These are phyloP conservation scores for Epizoanthus fatuus DNA, from an alignment of 92 coral and sea anemone genomes.

Conservation along the genomic window DNA sequence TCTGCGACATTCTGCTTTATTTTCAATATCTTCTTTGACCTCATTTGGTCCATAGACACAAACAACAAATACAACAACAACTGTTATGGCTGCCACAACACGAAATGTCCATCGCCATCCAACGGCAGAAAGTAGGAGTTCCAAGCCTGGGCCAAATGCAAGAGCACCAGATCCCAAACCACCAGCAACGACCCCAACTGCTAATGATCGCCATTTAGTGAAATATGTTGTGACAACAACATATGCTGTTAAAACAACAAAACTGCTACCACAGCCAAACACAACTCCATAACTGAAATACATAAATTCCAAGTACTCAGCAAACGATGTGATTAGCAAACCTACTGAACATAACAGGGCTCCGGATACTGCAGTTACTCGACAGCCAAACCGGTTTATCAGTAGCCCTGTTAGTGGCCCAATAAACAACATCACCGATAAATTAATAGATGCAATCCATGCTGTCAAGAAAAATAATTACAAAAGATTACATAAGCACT, in stretches of 20 bases:
- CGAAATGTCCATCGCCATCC: conserved; percentile 23
- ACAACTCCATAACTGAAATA: conserved; percentile 39
- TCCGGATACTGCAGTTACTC: conserved; percentile 29
- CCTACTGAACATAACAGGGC: conserved; percentile 39
- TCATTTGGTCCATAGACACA: conserved; percentile 17
- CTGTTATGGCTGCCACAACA: conserved; percentile 1
- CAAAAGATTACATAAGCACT: background rate
- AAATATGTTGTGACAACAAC: conserved; percentile 29
- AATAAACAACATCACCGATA: background rate
- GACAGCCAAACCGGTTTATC: conserved; percentile 52
- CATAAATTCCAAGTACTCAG: conserved; percentile 35
- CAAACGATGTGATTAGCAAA: conserved; percentile 50
- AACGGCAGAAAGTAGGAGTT: background rate
- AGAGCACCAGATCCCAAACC: conserved; percentile 20
- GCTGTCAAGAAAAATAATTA: conserved; percentile 27
- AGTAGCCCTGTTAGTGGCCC: conserved; percentile 48
- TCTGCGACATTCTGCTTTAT: too few species aligned
- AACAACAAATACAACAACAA: background rate
- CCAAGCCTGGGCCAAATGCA: conserved; percentile 17
- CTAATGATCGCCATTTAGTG: conserved; percentile 39
- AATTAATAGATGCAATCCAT: conserved; percentile 37
- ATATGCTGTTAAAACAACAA: background rate
- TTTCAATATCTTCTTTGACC: background rate
- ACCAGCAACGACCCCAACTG: conserved; percentile 16
- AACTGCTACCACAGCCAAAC: conserved; percentile 31